Evolutionary conservation across 2,797 vertebrate genomes (phyloP).

Genomic region (Scomberomorus guttatus): DNA sequence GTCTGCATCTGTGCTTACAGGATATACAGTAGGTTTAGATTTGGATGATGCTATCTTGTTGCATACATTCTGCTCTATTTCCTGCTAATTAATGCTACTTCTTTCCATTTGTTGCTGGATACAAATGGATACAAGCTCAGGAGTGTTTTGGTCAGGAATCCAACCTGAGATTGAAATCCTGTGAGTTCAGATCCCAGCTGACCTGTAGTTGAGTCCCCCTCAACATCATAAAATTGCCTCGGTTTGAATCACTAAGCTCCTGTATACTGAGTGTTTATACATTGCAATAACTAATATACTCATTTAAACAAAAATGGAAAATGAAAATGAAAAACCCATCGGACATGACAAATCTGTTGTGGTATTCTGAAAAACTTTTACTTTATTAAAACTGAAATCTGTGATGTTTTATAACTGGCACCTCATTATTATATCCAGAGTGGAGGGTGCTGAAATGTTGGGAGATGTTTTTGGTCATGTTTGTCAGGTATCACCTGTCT

Average conservation of each 20-base stretch:
- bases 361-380: not conserved
- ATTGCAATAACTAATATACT: no score
- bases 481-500: not conserved
- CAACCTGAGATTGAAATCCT: not conserved
- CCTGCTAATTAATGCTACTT: no score
- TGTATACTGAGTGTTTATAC: no score
- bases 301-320: no score
- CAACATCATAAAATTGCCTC: not conserved
- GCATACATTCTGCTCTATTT: conserved; percentile 19
- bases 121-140: not conserved
- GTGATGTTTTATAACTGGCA: not conserved
- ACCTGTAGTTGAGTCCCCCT: not conserved
- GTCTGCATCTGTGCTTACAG: not conserved
- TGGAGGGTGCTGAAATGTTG: not conserved
- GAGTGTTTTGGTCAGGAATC: not conserved
- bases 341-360: not conserved
- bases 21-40: not conserved
- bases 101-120: no score
- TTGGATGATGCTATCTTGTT: conserved; percentile 1
- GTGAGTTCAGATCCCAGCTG: conserved; percentile 18
- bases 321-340: no score
- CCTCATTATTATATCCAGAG: not conserved
- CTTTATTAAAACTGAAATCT: not conserved
- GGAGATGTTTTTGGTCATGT: not conserved
- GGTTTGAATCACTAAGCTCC: not conserved